Conservation (phyloP, 92 coral and sea anemone species). For the Blastomussa wellsi region DNA sequence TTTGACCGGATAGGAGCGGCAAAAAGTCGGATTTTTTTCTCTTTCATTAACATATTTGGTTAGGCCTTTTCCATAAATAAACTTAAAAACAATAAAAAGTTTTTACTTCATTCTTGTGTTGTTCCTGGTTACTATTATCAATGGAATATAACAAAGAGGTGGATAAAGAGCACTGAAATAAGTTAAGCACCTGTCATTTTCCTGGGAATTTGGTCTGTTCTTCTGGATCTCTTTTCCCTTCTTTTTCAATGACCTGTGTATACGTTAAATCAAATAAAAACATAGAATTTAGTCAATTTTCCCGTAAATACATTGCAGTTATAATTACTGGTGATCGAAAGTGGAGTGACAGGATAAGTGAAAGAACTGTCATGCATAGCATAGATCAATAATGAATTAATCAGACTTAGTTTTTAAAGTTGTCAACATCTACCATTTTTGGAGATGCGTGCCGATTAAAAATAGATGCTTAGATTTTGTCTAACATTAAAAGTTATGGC, state of each 20-base stretch:
- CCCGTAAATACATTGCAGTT: background rate
- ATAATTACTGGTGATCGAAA: background rate
- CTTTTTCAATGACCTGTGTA: slow-evolving; percentile 59
- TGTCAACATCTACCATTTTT: background rate
- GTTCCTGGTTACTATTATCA: too few species aligned
- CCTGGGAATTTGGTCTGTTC: slow-evolving; percentile 50
- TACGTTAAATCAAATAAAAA: background rate
- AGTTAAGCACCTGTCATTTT: slow-evolving; percentile 30
- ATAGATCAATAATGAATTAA: background rate
- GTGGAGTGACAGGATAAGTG: background rate
- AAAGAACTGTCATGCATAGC: background rate
- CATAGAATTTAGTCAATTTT: background rate
- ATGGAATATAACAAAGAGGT: too few species aligned
- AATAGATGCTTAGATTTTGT: background rate
- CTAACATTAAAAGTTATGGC: background rate
- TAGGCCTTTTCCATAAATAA: too few species aligned
- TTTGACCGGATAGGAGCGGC: too few species aligned
- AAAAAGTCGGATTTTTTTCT: too few species aligned
- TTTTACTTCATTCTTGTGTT: too few species aligned
- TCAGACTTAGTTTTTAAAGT: background rate
- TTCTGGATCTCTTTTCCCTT: slow-evolving; percentile 58
- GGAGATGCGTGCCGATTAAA: background rate
- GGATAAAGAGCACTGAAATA: background rate
- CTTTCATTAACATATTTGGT: too few species aligned
- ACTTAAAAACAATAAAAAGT: too few species aligned